Base-by-base conservation (phyloP, 2,888 invertebrate species). In the Phlogophora meticulosa region DNA sequence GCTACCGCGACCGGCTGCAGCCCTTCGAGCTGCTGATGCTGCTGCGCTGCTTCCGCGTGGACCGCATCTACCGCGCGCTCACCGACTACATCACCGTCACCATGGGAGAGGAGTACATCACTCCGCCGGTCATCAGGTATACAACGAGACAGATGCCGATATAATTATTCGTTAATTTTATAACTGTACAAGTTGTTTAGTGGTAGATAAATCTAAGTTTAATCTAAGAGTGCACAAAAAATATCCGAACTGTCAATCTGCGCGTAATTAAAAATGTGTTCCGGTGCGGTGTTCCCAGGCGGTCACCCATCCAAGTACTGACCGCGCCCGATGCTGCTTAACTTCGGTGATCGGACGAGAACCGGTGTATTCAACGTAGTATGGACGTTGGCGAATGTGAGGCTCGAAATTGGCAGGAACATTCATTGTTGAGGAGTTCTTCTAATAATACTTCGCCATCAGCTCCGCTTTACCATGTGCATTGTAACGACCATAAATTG, bases 41-140 rank as follows among this genome's bases (percentile, higher is more conserved):
- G 66, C 93, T 99, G 58, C 96, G 99, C 20, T 99, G 99, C 89
- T 98, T 99, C 95, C 96, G 99, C 28, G 97, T 98, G 20, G 99
- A 99, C 93, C 96, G 99, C 72, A 97, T 99, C 61, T 98, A 98
- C 93, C 96, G 98, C 78, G 97, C 98, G n/a, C 96, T 99, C 76
- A 97, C 97, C 36, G 97, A 98, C 88, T 99, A 97, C 90, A 98
- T 99, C 82, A 97, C 97, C 5, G 96, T 96, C 80, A 97, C 97
- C 9, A 98, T 99, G 98, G 98, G 98, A 48, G 98, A 98, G 92
- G 97, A 97, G 89, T 99, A 97, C 87, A 97, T 99, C 69, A 98
- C 98, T 57, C 98, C 99, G 20, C 98, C 99, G 0, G 97, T 98
- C 57, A 96, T 97, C 76, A 96, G 96, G 96, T 96, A 60, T 5